phyloP scores from a whole-genome alignment of 2,888 invertebrate species.

The Drosophila infuscata region DNA sequence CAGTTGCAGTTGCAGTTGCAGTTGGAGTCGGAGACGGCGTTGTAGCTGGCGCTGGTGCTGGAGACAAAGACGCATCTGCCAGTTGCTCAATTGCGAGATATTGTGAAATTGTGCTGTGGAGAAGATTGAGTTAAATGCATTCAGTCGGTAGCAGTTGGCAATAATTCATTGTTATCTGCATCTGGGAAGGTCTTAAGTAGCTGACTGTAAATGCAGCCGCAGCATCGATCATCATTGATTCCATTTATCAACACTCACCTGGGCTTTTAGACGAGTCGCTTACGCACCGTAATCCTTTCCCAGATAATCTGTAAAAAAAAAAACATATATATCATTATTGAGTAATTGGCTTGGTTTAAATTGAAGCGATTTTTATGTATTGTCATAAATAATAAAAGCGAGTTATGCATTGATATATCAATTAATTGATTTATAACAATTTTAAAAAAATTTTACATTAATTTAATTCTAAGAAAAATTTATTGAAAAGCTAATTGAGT shows the following conservation, averaged over 20 bases:
- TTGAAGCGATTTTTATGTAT: background rate
- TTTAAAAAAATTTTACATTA: background rate
- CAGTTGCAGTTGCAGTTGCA: background rate
- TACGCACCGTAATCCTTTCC: constrained; percentile 1
- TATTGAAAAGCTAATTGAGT: background rate
- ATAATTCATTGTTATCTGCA: constrained; percentile 71
- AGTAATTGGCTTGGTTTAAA: background rate
- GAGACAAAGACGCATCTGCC: constrained; percentile 40
- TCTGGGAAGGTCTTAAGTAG: constrained; percentile 51
- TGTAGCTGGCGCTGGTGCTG: background rate
- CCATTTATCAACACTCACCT: constrained; percentile 43
- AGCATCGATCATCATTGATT: constrained; percentile 70
- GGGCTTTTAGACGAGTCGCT: constrained; percentile 25
- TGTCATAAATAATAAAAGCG: background rate
- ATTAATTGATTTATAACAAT: background rate
- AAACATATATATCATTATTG: background rate
- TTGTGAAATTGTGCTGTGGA: constrained; percentile 43
- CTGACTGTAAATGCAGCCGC: constrained; percentile 31
- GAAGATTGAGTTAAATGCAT: constrained; percentile 10
- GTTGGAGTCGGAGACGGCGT: background rate
- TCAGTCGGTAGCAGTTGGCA: constrained; percentile 36
- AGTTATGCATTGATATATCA: background rate
- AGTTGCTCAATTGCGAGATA: constrained; percentile 37
- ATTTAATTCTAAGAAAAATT: background rate
- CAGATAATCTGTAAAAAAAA: constrained; percentile 9